Conservation (phyloP, 2,888 invertebrate genomes). For the Ellobium chinense region DNA sequence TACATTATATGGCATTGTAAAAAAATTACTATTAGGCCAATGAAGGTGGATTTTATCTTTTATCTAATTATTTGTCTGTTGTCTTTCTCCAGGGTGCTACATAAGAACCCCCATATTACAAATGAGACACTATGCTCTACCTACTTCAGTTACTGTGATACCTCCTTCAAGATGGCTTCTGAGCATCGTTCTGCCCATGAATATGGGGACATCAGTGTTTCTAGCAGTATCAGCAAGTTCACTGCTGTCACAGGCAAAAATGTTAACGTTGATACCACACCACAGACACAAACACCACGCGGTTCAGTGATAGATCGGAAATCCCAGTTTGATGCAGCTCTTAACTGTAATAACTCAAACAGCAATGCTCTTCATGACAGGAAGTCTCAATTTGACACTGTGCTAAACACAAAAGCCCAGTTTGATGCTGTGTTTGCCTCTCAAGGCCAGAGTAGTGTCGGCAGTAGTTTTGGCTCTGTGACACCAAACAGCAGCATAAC, state of each 20-base stretch:
- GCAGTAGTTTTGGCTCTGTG: neutral
- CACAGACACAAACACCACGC: neutral
- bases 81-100: conserved; percentile 3
- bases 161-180: conserved; percentile 64
- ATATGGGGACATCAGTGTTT: conserved; percentile 65
- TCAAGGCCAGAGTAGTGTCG: neutral
- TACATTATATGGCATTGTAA: no score
- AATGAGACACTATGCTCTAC: conserved; percentile 37
- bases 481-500: neutral
- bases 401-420: neutral
- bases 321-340: neutral
- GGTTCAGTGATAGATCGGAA: neutral
- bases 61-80: neutral
- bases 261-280: neutral
- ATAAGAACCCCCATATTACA: conserved; percentile 1
- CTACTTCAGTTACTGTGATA: conserved; percentile 67
- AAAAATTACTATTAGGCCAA: no score
- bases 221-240: neutral
- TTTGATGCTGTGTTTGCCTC: neutral
- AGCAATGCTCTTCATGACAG: neutral
- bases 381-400: neutral
- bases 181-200: conserved; percentile 74
- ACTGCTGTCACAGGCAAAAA: neutral
- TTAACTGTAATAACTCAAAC: no score
- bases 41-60: no score